A percentile compares a stretch with the other conserved stretches of the same genome.
Conservation (phyloP, 2,888 invertebrate species). For the Xestia c-nigrum region DNA sequence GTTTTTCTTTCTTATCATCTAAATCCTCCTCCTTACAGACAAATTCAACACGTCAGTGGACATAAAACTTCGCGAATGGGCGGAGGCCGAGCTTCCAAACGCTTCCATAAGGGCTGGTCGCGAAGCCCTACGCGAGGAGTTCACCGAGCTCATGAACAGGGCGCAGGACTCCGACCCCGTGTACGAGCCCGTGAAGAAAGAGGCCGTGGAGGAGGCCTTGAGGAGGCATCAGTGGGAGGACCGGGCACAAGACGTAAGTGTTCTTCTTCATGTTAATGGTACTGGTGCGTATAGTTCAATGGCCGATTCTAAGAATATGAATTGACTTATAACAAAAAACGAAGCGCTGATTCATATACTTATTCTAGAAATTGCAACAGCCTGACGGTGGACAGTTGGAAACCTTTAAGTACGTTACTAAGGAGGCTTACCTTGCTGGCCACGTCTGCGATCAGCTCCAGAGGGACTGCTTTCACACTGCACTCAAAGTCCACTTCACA, state of each 20-base stretch:
- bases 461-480: no score
- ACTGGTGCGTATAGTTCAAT: no score
- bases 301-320: no score
- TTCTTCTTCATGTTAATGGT: background rate
- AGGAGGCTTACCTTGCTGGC: no score
- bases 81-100: slow-evolving; percentile 96
- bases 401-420: no score
- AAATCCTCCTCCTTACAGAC: slow-evolving; percentile 84
- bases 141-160: slow-evolving; percentile 76
- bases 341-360: no score
- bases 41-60: slow-evolving; percentile 97
- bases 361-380: no score
- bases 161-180: slow-evolving; percentile 95
- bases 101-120: slow-evolving; percentile 92
- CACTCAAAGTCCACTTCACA: no score
- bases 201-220: slow-evolving; percentile 97
- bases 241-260: slow-evolving; percentile 92
- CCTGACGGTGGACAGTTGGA: no score
- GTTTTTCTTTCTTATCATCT: background rate
- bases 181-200: slow-evolving; percentile 96
- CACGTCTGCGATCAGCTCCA: no score
- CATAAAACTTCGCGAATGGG: slow-evolving; percentile 99
- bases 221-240: slow-evolving; percentile 98
- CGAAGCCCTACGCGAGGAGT: slow-evolving; percentile 92
- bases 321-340: no score